Conservation (phyloP, 1,140 invertebrate species). For the Lepidostoma basale region DNA sequence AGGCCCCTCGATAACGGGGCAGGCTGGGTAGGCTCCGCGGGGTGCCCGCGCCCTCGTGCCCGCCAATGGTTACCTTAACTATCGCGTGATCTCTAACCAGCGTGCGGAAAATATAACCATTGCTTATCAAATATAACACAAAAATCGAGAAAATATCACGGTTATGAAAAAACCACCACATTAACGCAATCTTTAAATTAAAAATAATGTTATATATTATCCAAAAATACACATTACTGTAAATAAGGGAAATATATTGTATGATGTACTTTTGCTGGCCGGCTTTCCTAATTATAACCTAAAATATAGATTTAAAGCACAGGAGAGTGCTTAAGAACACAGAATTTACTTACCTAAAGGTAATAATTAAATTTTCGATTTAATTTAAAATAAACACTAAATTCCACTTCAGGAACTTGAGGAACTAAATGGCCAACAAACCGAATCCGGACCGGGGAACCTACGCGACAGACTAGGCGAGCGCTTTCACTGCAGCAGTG, state of each 20-base stretch:
- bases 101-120: too few relatives aligned
- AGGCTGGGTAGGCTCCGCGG: too few relatives aligned
- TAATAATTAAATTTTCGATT: background rate
- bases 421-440: constrained; percentile 1
- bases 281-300: constrained; percentile 1
- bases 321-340: background rate
- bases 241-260: too few relatives aligned
- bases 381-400: constrained; percentile 14
- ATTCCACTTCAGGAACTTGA: background rate
- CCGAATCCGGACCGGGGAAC: constrained; percentile 10
- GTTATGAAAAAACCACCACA: too few relatives aligned
- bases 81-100: too few relatives aligned
- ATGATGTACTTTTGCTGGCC: background rate
- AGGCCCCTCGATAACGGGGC: too few relatives aligned
- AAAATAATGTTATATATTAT: background rate
- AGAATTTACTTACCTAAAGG: constrained; percentile 1
- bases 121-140: too few relatives aligned
- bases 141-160: too few relatives aligned
- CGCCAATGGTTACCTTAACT: too few relatives aligned
- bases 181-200: background rate
- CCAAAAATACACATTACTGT: constrained; percentile 5
- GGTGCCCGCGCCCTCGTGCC: too few relatives aligned
- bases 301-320: background rate
- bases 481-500: too few relatives aligned
- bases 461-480: too few relatives aligned